Conservation (phyloP, 2,113 vertebrate species). For the Catharus minimus region DNA sequence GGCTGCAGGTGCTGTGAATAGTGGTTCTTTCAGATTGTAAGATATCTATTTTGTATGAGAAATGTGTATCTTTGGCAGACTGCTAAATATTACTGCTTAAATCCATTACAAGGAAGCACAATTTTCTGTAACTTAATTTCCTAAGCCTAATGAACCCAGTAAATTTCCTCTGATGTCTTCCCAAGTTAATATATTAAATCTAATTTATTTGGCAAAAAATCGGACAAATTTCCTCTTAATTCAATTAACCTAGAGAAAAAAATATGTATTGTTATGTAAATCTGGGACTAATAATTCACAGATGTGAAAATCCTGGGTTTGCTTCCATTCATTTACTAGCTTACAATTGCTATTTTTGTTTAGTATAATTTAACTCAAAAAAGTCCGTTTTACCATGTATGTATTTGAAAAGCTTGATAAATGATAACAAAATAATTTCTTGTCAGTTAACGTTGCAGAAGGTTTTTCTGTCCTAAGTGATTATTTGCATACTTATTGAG, state of each 20-base stretch:
- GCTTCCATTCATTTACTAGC: conserved; percentile 34
- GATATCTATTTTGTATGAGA: conserved; percentile 65
- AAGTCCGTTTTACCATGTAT: background rate
- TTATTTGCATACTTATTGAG: background rate
- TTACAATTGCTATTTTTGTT: background rate
- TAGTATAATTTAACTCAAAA: conserved; percentile 15
- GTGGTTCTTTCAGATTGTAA: conserved; percentile 30
- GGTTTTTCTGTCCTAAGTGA: background rate
- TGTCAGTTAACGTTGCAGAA: background rate
- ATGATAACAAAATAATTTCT: background rate
- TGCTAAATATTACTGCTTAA: conserved; percentile 74
- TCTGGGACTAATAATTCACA: conserved; percentile 66
- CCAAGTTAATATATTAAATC: conserved; percentile 78
- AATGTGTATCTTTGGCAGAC: conserved; percentile 69
- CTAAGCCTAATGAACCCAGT: conserved; percentile 81
- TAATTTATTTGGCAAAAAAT: conserved; percentile 76
- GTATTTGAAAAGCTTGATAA: conserved; percentile 34
- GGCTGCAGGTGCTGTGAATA: background rate
- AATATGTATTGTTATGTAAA: conserved; percentile 66
- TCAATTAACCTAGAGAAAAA: conserved; percentile 74
- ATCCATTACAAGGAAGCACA: conserved; percentile 77
- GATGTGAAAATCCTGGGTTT: conserved; percentile 37
- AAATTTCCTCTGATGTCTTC: conserved; percentile 80
- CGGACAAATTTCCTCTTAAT: conserved; percentile 72
- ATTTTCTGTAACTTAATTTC: conserved; percentile 81